These are phyloP conservation scores for Philonicus albiceps DNA, from an alignment of 2,888 invertebrate species.

Conservation along the genomic window DNA sequence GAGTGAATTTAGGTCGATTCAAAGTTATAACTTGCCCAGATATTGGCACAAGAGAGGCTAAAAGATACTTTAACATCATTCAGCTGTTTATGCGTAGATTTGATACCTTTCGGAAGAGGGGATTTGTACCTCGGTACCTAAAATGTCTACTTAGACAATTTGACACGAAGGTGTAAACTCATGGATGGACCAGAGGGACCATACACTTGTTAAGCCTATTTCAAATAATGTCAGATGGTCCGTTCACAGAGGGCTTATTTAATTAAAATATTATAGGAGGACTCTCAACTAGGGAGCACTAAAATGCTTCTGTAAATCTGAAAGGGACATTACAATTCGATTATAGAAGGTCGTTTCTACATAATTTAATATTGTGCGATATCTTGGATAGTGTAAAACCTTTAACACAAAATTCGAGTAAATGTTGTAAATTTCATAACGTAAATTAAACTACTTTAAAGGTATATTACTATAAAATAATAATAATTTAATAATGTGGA, in stretches of 20 bases:
- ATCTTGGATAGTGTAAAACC: background rate
- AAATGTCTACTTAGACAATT: conserved; percentile 13
- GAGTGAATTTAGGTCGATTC: background rate
- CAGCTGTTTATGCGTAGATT: background rate
- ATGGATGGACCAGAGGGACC: background rate
- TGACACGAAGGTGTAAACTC: background rate
- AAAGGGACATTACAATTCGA: background rate
- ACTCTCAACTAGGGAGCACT: background rate
- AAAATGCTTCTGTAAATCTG: background rate
- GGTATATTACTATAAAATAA: too few relatives aligned
- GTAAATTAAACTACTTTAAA: background rate
- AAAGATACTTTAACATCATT: background rate
- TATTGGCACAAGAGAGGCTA: background rate
- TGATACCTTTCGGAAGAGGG: conserved; percentile 18
- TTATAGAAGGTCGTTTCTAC: background rate
- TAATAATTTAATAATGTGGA: too few relatives aligned
- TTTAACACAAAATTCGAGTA: background rate
- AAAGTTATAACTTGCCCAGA: background rate
- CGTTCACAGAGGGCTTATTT: conserved; percentile 21
- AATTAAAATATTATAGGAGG: conserved; percentile 17
- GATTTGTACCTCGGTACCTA: background rate
- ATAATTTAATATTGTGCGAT: background rate
- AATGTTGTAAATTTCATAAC: background rate
- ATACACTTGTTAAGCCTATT: conserved; percentile 8
- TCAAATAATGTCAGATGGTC: conserved; percentile 7